Conservation (phyloP, 1,140 invertebrate species). For the Pachypeltis micranthus region DNA sequence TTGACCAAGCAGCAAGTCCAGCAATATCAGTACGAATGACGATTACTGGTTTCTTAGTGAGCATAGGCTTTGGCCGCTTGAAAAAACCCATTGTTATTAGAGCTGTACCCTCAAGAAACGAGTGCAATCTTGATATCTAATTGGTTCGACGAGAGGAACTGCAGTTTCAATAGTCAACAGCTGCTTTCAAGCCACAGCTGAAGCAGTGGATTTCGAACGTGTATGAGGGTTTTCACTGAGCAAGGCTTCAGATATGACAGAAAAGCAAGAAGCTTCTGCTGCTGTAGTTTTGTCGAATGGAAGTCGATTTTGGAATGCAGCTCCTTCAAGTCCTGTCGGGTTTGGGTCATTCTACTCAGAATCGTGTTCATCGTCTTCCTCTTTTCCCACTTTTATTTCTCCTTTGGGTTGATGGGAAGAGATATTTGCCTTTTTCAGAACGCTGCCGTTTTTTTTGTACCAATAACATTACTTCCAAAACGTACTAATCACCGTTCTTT, state of each 20-base stretch:
- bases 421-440: too few species aligned
- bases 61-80: slow-evolving; percentile 63
- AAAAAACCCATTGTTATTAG: slow-evolving; percentile 98
- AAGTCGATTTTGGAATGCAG: slow-evolving; percentile 83
- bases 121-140: slow-evolving; percentile 72
- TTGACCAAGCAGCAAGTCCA: slow-evolving; percentile 81
- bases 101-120: slow-evolving; percentile 88
- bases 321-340: slow-evolving; percentile 80
- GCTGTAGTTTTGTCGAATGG: slow-evolving; percentile 92
- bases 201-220: slow-evolving; percentile 86
- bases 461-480: too few species aligned
- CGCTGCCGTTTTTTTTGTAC: too few species aligned
- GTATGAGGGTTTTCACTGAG: slow-evolving; percentile 80
- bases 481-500: too few species aligned
- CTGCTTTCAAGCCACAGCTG: slow-evolving; percentile 93
- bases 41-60: slow-evolving; percentile 72
- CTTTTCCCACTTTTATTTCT: slow-evolving; percentile 26
- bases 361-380: slow-evolving; percentile 33
- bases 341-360: slow-evolving; percentile 39
- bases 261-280: slow-evolving; percentile 84
- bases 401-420: neutral
- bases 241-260: slow-evolving; percentile 73
- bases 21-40: slow-evolving; percentile 93
- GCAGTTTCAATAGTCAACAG: slow-evolving; percentile 76
- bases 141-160: slow-evolving; percentile 66